Conservation (phyloP, 2,113 vertebrate genomes). For the Isichthys henryi region DNA sequence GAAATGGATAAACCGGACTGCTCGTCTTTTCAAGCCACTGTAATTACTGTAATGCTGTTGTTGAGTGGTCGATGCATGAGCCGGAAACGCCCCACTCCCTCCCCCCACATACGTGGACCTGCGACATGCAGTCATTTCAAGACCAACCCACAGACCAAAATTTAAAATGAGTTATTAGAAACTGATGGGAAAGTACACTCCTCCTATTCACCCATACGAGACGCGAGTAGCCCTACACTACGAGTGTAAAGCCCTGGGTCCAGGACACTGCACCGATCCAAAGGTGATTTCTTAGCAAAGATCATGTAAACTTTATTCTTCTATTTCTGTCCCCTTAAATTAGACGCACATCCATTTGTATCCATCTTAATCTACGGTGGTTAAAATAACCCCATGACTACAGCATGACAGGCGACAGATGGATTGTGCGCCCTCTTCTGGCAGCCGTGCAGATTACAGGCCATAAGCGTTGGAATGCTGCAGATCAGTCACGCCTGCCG, state of each 20-base stretch:
- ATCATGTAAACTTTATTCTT: conserved; percentile 75
- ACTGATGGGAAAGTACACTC: background rate
- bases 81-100: conserved; percentile 15
- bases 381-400: conserved; percentile 42
- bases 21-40: conserved; percentile 24
- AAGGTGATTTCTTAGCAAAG: conserved; percentile 83
- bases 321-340: conserved; percentile 54
- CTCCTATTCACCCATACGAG: background rate
- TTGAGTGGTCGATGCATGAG: conserved; percentile 18
- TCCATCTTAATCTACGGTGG: conserved; percentile 58
- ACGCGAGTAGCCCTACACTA: conserved; percentile 56
- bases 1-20: conserved; percentile 39
- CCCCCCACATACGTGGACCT: background rate
- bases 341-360: conserved; percentile 65
- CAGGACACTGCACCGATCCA: conserved; percentile 75
- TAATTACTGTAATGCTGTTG: conserved; percentile 19
- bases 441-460: conserved; percentile 16
- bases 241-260: conserved; percentile 68
- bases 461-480: conserved; percentile 20
- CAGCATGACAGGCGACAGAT: conserved; percentile 37
- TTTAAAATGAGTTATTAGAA: conserved; percentile 18
- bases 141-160: conserved; percentile 1
- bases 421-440: conserved; percentile 5
- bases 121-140: conserved; percentile 21
- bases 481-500: conserved; percentile 51